Percentiles rank a stretch among this genome's conserved stretches.
Evolutionary conservation across 2,113 vertebrate species (phyloP).

Genomic region (Cochlearius cochlearius): DNA sequence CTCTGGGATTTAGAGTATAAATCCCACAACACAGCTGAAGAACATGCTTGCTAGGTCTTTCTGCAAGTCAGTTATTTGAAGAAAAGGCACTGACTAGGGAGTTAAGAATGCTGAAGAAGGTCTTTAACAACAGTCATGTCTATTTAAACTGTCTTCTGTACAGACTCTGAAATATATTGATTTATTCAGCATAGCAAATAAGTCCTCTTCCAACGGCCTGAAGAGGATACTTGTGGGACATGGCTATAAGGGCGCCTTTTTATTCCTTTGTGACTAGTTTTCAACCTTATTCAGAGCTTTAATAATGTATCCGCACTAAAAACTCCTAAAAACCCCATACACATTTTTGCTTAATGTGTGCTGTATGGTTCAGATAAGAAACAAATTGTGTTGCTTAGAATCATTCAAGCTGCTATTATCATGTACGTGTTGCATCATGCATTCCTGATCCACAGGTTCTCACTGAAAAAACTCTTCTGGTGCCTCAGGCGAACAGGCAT

Average conservation of each 20-base stretch:
- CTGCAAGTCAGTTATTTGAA: not conserved
- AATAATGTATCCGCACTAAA: not conserved
- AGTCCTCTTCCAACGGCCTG: not conserved
- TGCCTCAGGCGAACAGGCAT: not conserved
- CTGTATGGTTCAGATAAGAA: constrained; percentile 11
- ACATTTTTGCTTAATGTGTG: not conserved
- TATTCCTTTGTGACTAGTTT: not conserved
- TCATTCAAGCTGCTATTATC: not conserved
- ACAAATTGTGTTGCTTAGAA: not conserved
- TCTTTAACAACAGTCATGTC: not conserved
- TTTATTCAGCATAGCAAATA: not conserved
- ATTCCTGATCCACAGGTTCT: not conserved
- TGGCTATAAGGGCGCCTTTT: not conserved
- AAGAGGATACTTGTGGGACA: not conserved
- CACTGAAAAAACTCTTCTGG: not conserved
- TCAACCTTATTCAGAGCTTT: not conserved
- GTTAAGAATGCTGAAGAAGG: not conserved
- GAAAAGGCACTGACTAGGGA: not conserved
- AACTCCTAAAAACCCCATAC: not conserved
- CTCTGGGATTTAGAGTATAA: not conserved
- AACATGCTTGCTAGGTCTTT: not conserved
- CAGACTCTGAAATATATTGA: not conserved
- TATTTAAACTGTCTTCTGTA: not conserved
- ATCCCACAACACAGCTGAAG: not conserved
- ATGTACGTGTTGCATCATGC: not conserved